phyloP scores from a whole-genome alignment of 2,888 invertebrate species.

The Argynnis bischoffii region DNA sequence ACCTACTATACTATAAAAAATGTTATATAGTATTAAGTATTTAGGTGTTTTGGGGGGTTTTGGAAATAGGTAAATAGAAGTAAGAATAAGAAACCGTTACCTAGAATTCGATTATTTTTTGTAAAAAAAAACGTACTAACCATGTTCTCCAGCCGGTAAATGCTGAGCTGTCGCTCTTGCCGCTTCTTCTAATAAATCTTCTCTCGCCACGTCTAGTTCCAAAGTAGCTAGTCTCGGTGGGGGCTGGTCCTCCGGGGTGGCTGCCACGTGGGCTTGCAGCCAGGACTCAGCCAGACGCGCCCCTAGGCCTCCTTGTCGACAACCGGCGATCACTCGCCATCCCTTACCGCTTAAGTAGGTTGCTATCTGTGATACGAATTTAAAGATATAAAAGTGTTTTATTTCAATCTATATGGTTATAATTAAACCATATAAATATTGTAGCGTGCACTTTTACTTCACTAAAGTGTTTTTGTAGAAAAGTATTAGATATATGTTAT shows the following conservation, averaged over 20 bases:
- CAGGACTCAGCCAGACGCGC: conserved; percentile 84
- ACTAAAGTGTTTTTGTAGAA: too few species aligned
- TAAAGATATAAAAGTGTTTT: too few species aligned
- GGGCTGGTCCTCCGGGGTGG: conserved; percentile 72
- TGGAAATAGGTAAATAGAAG: too few species aligned
- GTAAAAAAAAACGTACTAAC: conserved; percentile 56
- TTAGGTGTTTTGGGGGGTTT: too few species aligned
- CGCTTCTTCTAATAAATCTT: conserved; percentile 90
- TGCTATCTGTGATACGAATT: conserved; percentile 76
- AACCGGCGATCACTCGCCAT: conserved; percentile 91
- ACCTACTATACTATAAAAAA: too few species aligned
- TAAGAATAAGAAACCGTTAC: too few species aligned
- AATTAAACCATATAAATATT: too few species aligned
- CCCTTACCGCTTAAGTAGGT: conserved; percentile 87
- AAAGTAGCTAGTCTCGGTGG: conserved; percentile 85
- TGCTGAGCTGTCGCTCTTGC: conserved; percentile 90
- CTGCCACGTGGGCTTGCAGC: conserved; percentile 77
- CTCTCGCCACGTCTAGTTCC: conserved; percentile 90
- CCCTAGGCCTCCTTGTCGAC: conserved; percentile 83
- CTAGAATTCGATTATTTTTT: too few species aligned
- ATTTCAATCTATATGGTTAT: too few species aligned
- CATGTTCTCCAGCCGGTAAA: conserved; percentile 91
- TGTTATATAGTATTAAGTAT: too few species aligned
- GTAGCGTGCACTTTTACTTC: too few species aligned
- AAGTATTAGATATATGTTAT: too few species aligned